Base-by-base conservation (phyloP, 2,888 invertebrate genomes). In the Conistra vaccinii region DNA sequence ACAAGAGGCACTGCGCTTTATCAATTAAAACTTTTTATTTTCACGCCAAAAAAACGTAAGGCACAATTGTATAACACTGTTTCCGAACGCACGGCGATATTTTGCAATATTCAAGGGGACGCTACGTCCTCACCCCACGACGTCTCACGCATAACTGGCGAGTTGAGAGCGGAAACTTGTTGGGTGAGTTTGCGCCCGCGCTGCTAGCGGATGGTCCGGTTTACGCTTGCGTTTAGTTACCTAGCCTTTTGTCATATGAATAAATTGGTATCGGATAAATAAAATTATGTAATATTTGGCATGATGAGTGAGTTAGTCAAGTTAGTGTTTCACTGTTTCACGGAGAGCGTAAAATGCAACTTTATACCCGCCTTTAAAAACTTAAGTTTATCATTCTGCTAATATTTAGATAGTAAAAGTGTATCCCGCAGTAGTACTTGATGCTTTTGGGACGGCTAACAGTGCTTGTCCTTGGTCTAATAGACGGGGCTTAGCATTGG, bases 151-250 rank as follows among this genome's bases (percentile, higher is more conserved):
- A 91, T 91, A 92, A 95, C 96, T 96, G 89, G 85, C 83, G 76
- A 74, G 78, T 88, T 82, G 81, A 87, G 85, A 87, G 87, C 90
- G 88, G 91, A 92, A 93, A 94, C 94, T 93, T 88, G 95, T 92
- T 89, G 84, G 93, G 94, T 90, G 89, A 90, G 94, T 95, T 82
- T 87, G 88, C 94, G 93, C 92, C 88, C 87, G 93, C 94, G 93
- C 93, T 78, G 73, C 89, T 92, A 92, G 92, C 93, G 92, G 93
- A 94, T 94, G 92, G 95, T 93, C 96, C 96, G 96, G 96, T 95
- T 95, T 81, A 84, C 81, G 87, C 89, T 90, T 89, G 88, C 84
- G 90, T 92, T 92, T 92, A 91, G 91, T 91, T 92, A 90, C 93
- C 92, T 91, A 88, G 91, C 90, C 93, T 94, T 94, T 94, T 94